These are phyloP conservation scores for Cephus nigrinus DNA, from an alignment of 2,888 invertebrate species.

Conservation along the genomic window DNA sequence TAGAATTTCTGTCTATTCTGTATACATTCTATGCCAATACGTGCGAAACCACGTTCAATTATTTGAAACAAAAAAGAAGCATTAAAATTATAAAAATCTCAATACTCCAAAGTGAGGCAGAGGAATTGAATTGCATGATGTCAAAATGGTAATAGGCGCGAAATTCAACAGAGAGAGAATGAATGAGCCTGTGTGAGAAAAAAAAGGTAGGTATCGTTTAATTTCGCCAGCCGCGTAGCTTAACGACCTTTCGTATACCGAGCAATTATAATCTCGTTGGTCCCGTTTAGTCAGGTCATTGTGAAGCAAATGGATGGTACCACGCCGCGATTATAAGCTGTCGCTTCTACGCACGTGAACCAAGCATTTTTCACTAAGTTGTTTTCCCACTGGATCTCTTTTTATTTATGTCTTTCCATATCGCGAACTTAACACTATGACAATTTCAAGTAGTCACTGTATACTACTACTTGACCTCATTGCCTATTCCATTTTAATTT, in stretches of 20 bases:
- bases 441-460: not conserved
- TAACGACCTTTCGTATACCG: not conserved
- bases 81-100: not conserved
- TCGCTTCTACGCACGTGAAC: conserved; percentile 13
- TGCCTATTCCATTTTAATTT: not conserved
- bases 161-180: not conserved
- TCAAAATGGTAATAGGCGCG: not conserved
- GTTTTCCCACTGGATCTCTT: not conserved
- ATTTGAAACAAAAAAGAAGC: not conserved
- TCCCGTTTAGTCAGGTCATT: conserved; percentile 16
- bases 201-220: not conserved
- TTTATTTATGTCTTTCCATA: not conserved
- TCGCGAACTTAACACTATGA: not conserved
- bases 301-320: conserved; percentile 16
- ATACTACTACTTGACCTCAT: not conserved
- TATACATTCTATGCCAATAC: not conserved
- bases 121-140: not conserved
- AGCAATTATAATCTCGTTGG: conserved; percentile 23
- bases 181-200: not conserved
- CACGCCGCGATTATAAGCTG: conserved; percentile 16
- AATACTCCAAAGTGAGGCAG: not conserved
- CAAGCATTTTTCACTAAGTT: conserved; percentile 17
- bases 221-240: not conserved
- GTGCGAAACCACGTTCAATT: not conserved
- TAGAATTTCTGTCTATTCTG: not conserved